Evolutionary conservation across 2,888 invertebrate genomes (phyloP), one percentile per base, ranked within the genome.

Genomic region (Catocala sponsa): DNA sequence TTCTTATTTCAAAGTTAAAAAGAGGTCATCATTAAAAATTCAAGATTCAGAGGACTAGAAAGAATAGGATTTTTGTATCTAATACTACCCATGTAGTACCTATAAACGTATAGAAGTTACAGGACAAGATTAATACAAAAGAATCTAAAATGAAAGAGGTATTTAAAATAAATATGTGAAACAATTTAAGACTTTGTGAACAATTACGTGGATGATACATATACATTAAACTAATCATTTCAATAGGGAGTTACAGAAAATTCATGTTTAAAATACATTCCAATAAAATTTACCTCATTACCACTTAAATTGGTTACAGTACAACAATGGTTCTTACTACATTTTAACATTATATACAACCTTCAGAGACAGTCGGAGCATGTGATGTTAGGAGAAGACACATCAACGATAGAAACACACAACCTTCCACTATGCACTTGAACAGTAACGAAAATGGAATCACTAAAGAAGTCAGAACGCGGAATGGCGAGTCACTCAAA

Each of bases 401-500:
- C 32, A 6, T 57, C 60, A 59, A 25, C 51, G n/a, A 61, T 38
- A 58, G 49, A 46, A 59, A 56, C 58, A 62, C 58, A 62, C 56
- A 59, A 64, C 15, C 51, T 55, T 64, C 35, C 56, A 65, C 53
- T 65, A 66, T 64, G 42, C 70, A 65, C 64, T 51, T 12, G 42
- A 54, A 43, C 9, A 59, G 55, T 41, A 58, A 42, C 49, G 6
- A 48, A 33, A 25, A 48, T 57, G 56, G 15, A 42, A 49, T 47
- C 50, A 62, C 64, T 52, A 63, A 12, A 46, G 55, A 48, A 50
- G 54, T 58, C 35, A 55, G 55, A 59, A 51, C 61, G 62, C 60
- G 57, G 65, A 63, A 60, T 77, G 83, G 81, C 61, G 58, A 15
- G 61, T 65, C 68, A 80, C 78, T 80, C 69, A 61, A 63, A 65